Percentiles rank a stretch among this genome's conserved stretches.
Conservation (phyloP, 2,888 invertebrate species). For the Oithona nana region DNA sequence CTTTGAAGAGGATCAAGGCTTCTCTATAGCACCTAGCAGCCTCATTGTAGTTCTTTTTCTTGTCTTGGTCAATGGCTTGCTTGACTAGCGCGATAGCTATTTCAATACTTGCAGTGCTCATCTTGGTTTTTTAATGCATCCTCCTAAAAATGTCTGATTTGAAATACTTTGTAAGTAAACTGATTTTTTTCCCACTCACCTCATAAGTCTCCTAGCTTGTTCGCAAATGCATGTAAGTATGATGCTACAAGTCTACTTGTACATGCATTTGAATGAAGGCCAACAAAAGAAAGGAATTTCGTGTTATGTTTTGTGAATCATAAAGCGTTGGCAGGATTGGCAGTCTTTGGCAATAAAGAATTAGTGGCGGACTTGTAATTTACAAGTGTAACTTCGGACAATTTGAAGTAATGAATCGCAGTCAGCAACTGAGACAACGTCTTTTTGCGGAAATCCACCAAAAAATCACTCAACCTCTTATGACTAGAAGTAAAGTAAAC, state of each 20-base stretch:
- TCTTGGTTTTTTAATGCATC: not conserved
- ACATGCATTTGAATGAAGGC: not conserved
- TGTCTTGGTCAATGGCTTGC: conserved; percentile 8
- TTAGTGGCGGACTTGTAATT: no score
- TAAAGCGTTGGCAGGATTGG: not conserved
- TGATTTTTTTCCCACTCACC: no score
- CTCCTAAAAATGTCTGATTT: no score
- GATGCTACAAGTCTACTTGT: no score
- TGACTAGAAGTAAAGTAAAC: no score
- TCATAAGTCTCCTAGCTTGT: no score
- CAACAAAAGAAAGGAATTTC: not conserved
- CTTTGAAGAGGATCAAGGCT: not conserved
- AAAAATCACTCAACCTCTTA: no score
- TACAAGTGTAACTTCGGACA: no score
- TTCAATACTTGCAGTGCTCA: conserved; percentile 1
- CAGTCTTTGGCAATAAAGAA: not conserved
- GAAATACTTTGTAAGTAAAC: no score
- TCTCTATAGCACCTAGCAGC: conserved; percentile 9
- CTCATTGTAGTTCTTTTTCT: not conserved
- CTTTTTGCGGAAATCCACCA: not conserved
- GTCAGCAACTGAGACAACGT: not conserved
- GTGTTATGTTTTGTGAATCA: no score
- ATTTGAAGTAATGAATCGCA: not conserved
- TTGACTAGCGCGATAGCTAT: not conserved
- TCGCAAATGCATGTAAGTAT: no score